Conservation (phyloP, 2,888 invertebrate species). For the Nomada fucata region DNA sequence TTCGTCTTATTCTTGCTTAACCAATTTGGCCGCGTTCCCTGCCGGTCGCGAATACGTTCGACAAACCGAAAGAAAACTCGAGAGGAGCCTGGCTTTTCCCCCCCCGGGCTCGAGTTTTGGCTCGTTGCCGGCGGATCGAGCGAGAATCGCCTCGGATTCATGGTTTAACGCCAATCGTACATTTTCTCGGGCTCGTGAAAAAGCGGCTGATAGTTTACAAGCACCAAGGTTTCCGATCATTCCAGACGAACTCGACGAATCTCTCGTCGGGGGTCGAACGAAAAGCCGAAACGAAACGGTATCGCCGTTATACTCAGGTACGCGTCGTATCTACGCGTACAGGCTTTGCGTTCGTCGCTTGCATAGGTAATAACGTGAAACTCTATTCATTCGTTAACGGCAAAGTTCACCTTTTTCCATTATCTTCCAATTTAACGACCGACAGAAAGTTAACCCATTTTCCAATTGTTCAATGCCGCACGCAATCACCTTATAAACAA, state of each 20-base stretch:
- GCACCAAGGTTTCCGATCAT: slow-evolving; percentile 33
- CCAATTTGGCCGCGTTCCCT: slow-evolving; percentile 52
- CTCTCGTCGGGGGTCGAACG: background rate
- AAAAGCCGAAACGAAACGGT: too few relatives aligned
- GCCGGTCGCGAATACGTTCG: slow-evolving; percentile 11
- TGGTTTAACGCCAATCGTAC: slow-evolving; percentile 49
- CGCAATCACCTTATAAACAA: background rate
- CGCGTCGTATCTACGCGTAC: too few relatives aligned
- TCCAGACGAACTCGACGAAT: slow-evolving; percentile 16
- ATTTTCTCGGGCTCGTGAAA: slow-evolving; percentile 38
- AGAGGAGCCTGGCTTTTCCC: slow-evolving; percentile 24
- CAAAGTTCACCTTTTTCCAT: too few relatives aligned
- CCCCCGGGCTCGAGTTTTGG: slow-evolving; percentile 44
- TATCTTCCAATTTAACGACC: too few relatives aligned
- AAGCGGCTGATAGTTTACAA: slow-evolving; percentile 51
- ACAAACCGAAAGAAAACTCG: slow-evolving; percentile 23
- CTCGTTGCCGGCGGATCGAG: slow-evolving; percentile 59
- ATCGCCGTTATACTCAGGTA: too few relatives aligned
- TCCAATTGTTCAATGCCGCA: too few relatives aligned
- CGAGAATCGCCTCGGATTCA: slow-evolving; percentile 52
- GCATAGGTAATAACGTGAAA: too few relatives aligned
- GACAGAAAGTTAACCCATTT: too few relatives aligned
- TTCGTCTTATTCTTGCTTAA: slow-evolving; percentile 28
- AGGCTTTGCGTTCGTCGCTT: too few relatives aligned
- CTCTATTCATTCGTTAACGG: too few relatives aligned